Base-by-base conservation (phyloP, 2,113 vertebrate genomes). In the Petaurus breviceps region DNA sequence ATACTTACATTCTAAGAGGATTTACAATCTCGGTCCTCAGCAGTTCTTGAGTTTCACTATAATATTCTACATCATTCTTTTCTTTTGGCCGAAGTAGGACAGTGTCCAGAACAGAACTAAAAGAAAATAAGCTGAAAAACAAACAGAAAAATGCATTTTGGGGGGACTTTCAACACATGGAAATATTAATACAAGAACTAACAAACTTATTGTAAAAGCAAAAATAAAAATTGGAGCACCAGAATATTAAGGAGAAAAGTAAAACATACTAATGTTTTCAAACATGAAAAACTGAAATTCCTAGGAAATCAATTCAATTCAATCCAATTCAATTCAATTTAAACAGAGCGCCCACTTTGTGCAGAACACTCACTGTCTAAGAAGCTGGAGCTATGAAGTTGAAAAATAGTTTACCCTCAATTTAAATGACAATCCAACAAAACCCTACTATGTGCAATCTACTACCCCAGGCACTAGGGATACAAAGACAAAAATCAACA, bases 11-110 rank as follows among this genome's bases (percentile, higher is more conserved):
- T 98, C 99, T 99, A 97, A 99, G 98, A 90, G 99, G 99, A 98
- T 99, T 99, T 95, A 99, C 99, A 90, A 99, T 99, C 97, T 99
- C 99, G 55, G 99, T 99, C 96, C 99, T 98, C 51, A 99, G 97
- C 31, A 99, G 99, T 96, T 99, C 99, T 97, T 99, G 99, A 10
- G 99, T 99, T 98, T 99, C 99, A 94, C 99, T 99, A 8, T 99
- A 99, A 98, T 99, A 99, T 97, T 99, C 99, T 37, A 99, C 99
- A 5, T 99, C 99, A 2, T 99, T 99, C 97, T 99, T 99, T 97
- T 99, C 99, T 97, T 99, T 99, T 52, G 99, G 99, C 98, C 99
- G 99, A 95, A 99, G 99, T 96, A 99, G 98, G 94, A 99, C 99
- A 2, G 99, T 99, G 98, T 99, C 99, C 98, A 99, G 98, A 91